Evolutionary conservation across 2,888 invertebrate species (phyloP).

Genomic region (Nomada fucata): DNA sequence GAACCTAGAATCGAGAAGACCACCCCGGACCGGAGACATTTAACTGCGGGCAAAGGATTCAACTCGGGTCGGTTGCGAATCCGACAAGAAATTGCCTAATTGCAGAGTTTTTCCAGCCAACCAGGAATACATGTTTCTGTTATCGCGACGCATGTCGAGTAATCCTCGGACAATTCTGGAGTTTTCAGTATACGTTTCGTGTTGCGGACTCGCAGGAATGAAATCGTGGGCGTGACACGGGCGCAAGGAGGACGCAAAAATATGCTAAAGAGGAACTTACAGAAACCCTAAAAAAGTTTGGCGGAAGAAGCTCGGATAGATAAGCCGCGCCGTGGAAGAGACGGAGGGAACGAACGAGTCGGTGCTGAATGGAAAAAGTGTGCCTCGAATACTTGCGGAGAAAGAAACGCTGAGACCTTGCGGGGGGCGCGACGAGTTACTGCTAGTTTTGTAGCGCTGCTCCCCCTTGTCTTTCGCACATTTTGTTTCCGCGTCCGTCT

Average conservation of each 20-base stretch:
- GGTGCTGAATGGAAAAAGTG: conserved; percentile 44
- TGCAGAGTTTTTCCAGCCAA: conserved; percentile 10
- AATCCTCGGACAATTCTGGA: conserved; percentile 37
- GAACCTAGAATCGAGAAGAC: too few relatives aligned
- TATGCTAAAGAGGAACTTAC: conserved; percentile 10
- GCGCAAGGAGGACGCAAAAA: neutral
- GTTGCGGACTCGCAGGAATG: conserved; percentile 30
- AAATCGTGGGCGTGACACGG: neutral
- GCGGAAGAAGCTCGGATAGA: conserved; percentile 47
- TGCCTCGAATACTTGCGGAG: conserved; percentile 66
- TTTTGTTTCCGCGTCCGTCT: neutral
- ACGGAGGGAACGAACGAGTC: conserved; percentile 19
- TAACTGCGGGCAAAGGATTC: neutral
- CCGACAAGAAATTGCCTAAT: neutral
- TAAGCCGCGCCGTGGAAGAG: conserved; percentile 39
- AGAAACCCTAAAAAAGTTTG: conserved; percentile 55
- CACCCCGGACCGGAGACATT: neutral
- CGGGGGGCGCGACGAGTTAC: neutral
- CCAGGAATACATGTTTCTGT: conserved; percentile 41
- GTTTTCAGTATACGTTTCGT: conserved; percentile 40
- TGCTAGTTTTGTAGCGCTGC: conserved; percentile 18
- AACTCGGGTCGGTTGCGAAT: neutral
- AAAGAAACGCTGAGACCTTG: conserved; percentile 61
- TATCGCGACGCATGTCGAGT: conserved; percentile 52
- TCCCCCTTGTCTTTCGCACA: neutral